Evolutionary conservation across 2,888 invertebrate genomes (phyloP).

Genomic region (Meliscaeva auricollis): DNA sequence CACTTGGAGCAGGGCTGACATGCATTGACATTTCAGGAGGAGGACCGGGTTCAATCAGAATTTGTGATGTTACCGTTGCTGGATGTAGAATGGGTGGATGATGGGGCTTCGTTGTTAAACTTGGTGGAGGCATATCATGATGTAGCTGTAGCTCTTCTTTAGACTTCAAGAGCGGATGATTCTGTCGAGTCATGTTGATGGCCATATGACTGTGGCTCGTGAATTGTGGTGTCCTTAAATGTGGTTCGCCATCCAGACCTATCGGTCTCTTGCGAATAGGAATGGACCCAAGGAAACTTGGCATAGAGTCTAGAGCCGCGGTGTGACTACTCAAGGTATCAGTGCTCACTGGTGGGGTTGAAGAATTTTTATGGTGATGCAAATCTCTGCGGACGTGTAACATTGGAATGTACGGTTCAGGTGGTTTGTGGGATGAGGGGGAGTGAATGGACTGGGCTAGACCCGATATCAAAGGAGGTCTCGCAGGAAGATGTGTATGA

Average conservation of each 20-base stretch:
- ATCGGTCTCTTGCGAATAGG: constrained; percentile 83
- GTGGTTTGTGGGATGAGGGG: constrained; percentile 80
- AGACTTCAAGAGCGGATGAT: constrained; percentile 66
- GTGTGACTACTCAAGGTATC: constrained; percentile 78
- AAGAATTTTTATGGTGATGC: constrained; percentile 81
- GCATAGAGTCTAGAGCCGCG: constrained; percentile 83
- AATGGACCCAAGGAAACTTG: constrained; percentile 83
- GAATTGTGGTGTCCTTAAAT: constrained; percentile 72
- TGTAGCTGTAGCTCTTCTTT: constrained; percentile 62
- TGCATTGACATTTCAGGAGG: constrained; percentile 64
- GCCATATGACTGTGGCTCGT: constrained; percentile 65
- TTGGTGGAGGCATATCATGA: constrained; percentile 66
- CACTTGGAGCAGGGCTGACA: constrained; percentile 47
- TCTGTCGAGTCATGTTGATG: constrained; percentile 82
- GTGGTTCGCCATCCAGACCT: constrained; percentile 79
- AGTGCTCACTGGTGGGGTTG: constrained; percentile 73
- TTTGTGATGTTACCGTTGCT: constrained; percentile 64
- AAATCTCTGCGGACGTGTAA: constrained; percentile 92
- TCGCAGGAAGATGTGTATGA: constrained; percentile 75
- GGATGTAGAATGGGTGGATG: constrained; percentile 68
- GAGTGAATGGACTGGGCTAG: constrained; percentile 77
- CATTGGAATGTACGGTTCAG: constrained; percentile 85
- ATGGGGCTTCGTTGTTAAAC: constrained; percentile 50
- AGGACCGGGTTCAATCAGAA: constrained; percentile 69
- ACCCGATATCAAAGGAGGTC: constrained; percentile 69